A percentile compares a stretch with the other conserved stretches of the same genome.
These are phyloP conservation scores for Camelus bactrianus DNA, from an alignment of 2,113 vertebrate genomes.

Conservation along the genomic window DNA sequence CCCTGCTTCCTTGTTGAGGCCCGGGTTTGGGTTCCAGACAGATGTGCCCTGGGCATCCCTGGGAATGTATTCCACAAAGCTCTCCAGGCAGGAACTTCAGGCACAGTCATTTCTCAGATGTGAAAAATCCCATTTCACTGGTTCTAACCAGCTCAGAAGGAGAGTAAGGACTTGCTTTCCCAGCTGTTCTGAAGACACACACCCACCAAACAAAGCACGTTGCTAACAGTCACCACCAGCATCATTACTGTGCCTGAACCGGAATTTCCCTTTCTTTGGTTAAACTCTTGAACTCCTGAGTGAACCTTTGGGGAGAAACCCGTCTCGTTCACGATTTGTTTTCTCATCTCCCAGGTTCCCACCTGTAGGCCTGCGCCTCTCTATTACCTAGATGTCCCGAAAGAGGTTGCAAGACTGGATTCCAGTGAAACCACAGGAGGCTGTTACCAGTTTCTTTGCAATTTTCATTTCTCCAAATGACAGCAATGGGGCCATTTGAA, in stretches of 20 bases:
- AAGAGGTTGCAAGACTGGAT: conserved; percentile 16
- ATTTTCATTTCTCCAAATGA: conserved; percentile 52
- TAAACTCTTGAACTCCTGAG: conserved; percentile 45
- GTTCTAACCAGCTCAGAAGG: background rate
- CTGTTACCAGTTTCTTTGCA: background rate
- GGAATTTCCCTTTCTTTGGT: conserved; percentile 45
- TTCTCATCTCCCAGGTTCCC: background rate
- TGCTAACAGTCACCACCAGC: conserved; percentile 17
- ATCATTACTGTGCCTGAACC: background rate
- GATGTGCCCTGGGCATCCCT: background rate
- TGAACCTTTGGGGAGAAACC: background rate
- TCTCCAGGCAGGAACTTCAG: background rate
- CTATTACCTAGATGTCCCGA: conserved; percentile 49
- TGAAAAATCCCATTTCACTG: background rate
- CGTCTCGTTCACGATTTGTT: background rate
- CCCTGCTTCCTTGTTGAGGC: background rate
- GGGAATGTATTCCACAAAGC: background rate
- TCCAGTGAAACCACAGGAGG: background rate
- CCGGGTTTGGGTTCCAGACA: background rate
- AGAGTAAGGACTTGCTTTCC: background rate
- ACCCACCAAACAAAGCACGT: conserved; percentile 39
- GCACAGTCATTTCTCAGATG: background rate
- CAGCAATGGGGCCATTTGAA: background rate
- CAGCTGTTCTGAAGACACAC: conserved; percentile 4
- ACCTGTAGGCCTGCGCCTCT: background rate